Evolutionary conservation across 2,888 invertebrate species (phyloP).

Genomic region (Thysanoteuthis rhombus): DNA sequence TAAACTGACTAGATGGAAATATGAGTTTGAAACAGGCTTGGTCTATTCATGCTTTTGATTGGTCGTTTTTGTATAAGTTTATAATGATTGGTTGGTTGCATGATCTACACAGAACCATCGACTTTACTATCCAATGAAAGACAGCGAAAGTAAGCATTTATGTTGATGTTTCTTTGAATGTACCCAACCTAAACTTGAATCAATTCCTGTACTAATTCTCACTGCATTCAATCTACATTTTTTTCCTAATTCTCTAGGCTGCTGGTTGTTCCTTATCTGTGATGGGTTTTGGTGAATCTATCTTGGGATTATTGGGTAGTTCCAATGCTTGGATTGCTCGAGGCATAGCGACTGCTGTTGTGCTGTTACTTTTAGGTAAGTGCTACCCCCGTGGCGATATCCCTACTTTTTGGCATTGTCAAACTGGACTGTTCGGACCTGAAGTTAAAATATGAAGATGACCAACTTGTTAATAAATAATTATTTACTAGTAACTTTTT

Average conservation of each 20-base stretch:
- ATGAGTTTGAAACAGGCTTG: no score
- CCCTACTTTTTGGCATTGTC: not conserved
- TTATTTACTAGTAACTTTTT: no score
- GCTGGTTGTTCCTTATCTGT: conserved; percentile 96
- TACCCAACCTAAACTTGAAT: not conserved
- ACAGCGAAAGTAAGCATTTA: not conserved
- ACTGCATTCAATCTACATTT: not conserved
- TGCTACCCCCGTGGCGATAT: not conserved
- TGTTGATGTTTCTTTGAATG: not conserved
- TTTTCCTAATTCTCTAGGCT: conserved; percentile 71
- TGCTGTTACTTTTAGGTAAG: conserved; percentile 79
- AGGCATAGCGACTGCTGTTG: conserved; percentile 87
- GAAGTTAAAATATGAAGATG: not conserved
- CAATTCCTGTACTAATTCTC: not conserved
- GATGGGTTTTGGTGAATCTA: conserved; percentile 95
- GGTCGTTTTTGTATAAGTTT: not conserved
- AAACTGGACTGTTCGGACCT: not conserved
- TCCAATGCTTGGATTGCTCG: conserved; percentile 80
- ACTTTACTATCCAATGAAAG: not conserved
- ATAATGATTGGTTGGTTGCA: not conserved
- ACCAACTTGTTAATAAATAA: no score
- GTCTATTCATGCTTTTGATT: no score
- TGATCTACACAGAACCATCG: not conserved
- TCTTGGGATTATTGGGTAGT: conserved; percentile 82
- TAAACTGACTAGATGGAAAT: no score